Percentiles rank a stretch among this genome's conserved stretches.
Evolutionary conservation across 2,797 vertebrate genomes (phyloP).

Genomic region (Phyllotis vaccarum): DNA sequence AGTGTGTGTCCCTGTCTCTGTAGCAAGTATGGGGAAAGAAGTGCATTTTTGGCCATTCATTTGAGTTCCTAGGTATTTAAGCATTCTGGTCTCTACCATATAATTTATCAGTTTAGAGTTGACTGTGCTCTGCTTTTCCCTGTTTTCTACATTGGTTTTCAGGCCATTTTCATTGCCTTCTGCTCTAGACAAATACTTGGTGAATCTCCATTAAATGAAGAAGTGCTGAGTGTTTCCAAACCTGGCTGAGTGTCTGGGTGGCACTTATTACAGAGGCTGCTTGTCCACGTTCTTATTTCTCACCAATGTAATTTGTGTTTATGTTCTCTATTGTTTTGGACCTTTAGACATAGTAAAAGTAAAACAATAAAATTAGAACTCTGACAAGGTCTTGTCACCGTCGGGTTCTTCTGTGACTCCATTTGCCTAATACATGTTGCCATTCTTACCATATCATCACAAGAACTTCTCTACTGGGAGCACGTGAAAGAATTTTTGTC

Average conservation of each 20-base stretch:
- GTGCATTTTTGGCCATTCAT: no score
- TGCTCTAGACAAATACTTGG: rapidly evolving
- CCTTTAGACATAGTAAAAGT: neutral
- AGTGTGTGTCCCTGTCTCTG: no score
- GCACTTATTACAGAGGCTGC: no score
- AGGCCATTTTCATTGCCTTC: no score
- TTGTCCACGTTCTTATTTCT: neutral
- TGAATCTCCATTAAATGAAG: no score
- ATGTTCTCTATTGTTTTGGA: neutral
- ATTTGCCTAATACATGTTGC: neutral
- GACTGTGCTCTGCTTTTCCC: neutral
- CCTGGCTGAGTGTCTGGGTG: neutral
- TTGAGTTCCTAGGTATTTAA: no score
- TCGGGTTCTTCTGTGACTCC: neutral
- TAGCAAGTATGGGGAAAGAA: no score
- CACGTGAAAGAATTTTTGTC: neutral
- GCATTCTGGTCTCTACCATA: no score
- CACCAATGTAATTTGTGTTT: neutral
- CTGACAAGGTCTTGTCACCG: neutral
- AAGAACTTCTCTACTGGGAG: neutral
- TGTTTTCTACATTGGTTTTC: no score
- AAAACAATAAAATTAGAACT: neutral
- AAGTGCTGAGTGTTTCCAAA: neutral
- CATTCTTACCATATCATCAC: neutral
- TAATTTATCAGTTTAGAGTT: no score